Conservation (phyloP, 2,888 invertebrate genomes). For the Leucophora obtusa region DNA sequence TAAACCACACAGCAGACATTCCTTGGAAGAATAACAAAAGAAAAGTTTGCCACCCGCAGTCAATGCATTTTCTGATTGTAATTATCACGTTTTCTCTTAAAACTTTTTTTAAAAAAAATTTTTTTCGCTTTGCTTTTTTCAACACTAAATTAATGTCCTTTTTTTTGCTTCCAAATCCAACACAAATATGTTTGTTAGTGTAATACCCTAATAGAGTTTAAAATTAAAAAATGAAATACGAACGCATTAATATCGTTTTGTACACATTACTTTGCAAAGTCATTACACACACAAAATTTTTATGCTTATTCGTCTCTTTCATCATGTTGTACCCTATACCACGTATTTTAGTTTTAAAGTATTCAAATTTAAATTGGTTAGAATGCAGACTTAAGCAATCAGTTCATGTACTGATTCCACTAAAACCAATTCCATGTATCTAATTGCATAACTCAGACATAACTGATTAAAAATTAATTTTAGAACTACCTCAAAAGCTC, state of each 20-base stretch:
- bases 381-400: too few species aligned
- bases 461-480: too few species aligned
- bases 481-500: too few species aligned
- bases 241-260: conserved; percentile 44
- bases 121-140: conserved; percentile 14
- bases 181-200: conserved; percentile 34
- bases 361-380: too few species aligned
- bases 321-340: background rate
- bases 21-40: too few species aligned
- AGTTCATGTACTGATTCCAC: too few species aligned
- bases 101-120: conserved; percentile 1
- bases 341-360: too few species aligned
- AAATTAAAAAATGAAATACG: conserved; percentile 35
- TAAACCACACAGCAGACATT: too few species aligned
- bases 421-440: too few species aligned
- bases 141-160: conserved; percentile 55
- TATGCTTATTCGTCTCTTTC: conserved; percentile 30
- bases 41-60: too few species aligned
- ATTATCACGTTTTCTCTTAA: background rate
- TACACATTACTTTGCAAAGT: conserved; percentile 17
- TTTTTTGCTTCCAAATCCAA: conserved; percentile 18
- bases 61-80: too few species aligned
- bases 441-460: too few species aligned
- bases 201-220: conserved; percentile 46
- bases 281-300: conserved; percentile 17